phyloP scores from a whole-genome alignment of 2,113 vertebrate genomes.

The Pungitius pungitius region DNA sequence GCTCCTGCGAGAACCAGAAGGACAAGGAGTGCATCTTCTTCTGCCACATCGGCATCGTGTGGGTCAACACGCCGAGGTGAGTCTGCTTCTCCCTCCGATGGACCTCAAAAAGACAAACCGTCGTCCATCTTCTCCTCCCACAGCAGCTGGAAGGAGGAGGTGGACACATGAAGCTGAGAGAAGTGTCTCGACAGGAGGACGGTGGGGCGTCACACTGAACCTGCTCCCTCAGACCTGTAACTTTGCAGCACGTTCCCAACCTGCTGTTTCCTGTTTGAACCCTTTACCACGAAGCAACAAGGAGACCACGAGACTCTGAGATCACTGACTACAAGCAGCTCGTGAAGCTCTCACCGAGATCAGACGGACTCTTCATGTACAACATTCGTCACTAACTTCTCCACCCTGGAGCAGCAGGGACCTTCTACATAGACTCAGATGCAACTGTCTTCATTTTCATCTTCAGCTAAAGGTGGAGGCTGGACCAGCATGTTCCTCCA shows the following conservation, averaged over 20 bases:
- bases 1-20: constrained; percentile 83
- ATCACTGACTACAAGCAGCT: no score
- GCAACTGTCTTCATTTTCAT: no score
- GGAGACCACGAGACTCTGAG: constrained; percentile 33
- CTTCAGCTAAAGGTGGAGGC: no score
- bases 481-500: no score
- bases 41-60: constrained; percentile 85
- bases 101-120: background rate
- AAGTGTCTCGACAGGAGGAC: background rate
- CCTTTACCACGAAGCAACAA: constrained; percentile 23
- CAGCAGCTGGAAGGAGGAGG: constrained; percentile 5
- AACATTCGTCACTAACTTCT: no score
- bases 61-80: constrained; percentile 83
- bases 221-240: no score
- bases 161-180: background rate
- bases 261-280: constrained; percentile 54
- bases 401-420: no score
- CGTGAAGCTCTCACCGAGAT: no score
- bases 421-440: no score
- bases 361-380: no score
- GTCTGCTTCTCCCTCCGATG: background rate
- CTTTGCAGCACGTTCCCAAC: constrained; percentile 38
- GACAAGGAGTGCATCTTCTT: constrained; percentile 85
- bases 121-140: background rate
- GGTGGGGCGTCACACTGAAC: no score